phyloP scores from a whole-genome alignment of 2,888 invertebrate genomes.

The Acleris emargana region DNA sequence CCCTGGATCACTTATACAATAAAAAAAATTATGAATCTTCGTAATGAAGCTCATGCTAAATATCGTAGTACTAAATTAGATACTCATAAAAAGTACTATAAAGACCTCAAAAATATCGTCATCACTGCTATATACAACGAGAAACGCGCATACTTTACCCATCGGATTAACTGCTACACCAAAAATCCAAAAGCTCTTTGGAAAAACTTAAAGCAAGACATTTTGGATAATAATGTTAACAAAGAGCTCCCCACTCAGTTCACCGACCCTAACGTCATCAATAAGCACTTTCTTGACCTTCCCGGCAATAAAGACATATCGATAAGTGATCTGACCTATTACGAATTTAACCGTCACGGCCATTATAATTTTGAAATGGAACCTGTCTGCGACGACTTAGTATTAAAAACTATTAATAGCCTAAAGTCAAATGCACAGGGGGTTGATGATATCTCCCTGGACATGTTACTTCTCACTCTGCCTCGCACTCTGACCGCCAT shows the following conservation, averaged over 20 bases:
- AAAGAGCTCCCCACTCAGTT: neutral
- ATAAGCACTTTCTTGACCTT: neutral
- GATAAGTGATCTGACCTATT: neutral
- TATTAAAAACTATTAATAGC: no score
- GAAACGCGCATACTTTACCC: constrained; percentile 1
- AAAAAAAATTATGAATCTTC: neutral
- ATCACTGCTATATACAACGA: neutral
- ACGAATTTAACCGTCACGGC: no score
- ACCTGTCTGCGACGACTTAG: no score
- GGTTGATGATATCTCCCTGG: no score
- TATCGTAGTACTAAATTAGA: neutral
- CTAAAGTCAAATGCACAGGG: no score
- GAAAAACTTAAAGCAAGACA: constrained; percentile 6
- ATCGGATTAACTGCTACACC: neutral
- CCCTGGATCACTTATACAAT: neutral
- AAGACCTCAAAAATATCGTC: neutral
- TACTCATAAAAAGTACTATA: neutral
- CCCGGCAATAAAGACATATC: neutral
- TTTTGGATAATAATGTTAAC: neutral
- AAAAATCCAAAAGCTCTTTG: neutral
- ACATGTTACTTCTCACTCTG: no score
- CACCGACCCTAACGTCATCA: neutral
- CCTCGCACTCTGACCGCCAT: neutral
- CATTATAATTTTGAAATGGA: no score
- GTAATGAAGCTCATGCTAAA: neutral